These are phyloP conservation scores for Stercorarius parasiticus DNA, from an alignment of 2,113 vertebrate species.

Conservation along the genomic window DNA sequence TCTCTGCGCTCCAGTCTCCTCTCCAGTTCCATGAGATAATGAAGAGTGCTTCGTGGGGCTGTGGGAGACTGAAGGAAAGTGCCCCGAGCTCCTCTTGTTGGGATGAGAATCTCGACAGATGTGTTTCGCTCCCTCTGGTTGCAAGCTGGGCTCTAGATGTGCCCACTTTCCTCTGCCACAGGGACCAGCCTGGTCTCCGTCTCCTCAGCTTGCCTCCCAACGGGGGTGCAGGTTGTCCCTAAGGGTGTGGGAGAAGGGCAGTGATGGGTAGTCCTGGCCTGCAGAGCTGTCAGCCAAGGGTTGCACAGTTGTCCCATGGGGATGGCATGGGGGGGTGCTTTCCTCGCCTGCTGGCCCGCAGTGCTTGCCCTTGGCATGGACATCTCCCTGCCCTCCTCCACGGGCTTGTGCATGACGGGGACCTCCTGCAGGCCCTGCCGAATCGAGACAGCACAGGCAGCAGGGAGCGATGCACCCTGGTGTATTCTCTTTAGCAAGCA, in stretches of 20 bases:
- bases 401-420: not conserved
- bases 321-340: not conserved
- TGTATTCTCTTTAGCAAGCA: not conserved
- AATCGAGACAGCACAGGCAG: not conserved
- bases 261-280: not conserved
- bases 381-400: not conserved
- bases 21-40: not conserved
- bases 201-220: not conserved
- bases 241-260: not conserved
- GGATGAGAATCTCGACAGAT: not conserved
- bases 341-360: not conserved
- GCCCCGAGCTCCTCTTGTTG: not conserved
- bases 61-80: not conserved
- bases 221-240: not conserved
- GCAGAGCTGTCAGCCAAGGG: not conserved
- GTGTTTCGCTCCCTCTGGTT: not conserved
- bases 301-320: not conserved
- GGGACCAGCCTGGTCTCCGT: not conserved
- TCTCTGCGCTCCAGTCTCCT: not conserved
- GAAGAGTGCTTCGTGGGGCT: not conserved
- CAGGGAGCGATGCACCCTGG: not conserved
- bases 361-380: not conserved
- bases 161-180: not conserved
- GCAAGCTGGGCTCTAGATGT: not conserved
- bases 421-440: not conserved